Evolutionary conservation across 1,140 invertebrate genomes (phyloP).

Genomic region (Pogonomyrmex californicus): DNA sequence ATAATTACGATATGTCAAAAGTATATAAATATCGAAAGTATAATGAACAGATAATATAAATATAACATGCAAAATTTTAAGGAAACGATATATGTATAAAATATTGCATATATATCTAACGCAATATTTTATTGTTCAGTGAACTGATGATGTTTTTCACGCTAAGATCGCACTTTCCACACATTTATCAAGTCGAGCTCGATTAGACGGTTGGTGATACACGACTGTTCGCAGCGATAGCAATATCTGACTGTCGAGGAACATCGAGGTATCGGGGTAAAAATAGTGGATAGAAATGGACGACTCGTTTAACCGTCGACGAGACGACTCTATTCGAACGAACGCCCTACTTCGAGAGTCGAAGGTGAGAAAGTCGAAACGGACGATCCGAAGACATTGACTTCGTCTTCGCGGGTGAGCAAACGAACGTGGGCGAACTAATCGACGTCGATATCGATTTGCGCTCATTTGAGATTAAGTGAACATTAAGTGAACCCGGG

Average conservation of each 20-base stretch:
- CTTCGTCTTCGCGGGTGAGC: not conserved
- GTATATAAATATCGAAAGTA: not conserved
- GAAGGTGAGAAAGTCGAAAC: not conserved
- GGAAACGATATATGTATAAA: too few species aligned
- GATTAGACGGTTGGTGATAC: not conserved
- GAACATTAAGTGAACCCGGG: too few species aligned
- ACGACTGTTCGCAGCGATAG: not conserved
- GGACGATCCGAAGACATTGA: not conserved
- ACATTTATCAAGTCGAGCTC: not conserved
- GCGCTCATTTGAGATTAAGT: not conserved
- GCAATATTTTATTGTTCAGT: not conserved
- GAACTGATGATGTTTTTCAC: not conserved
- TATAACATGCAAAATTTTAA: not conserved
- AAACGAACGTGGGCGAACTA: not conserved
- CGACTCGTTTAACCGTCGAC: not conserved
- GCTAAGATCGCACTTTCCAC: constrained; percentile 2
- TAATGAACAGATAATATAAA: constrained; percentile 1
- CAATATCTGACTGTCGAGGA: not conserved
- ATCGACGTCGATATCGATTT: constrained; percentile 8
- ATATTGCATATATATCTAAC: too few species aligned
- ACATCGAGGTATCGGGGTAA: not conserved
- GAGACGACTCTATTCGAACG: not conserved
- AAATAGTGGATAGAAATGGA: not conserved
- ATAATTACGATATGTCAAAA: not conserved
- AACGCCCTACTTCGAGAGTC: constrained; percentile 32